Evolutionary conservation across 2,113 vertebrate species (phyloP), one percentile per base, ranked within the genome.

Genomic region (Periophthalmus modestus): DNA sequence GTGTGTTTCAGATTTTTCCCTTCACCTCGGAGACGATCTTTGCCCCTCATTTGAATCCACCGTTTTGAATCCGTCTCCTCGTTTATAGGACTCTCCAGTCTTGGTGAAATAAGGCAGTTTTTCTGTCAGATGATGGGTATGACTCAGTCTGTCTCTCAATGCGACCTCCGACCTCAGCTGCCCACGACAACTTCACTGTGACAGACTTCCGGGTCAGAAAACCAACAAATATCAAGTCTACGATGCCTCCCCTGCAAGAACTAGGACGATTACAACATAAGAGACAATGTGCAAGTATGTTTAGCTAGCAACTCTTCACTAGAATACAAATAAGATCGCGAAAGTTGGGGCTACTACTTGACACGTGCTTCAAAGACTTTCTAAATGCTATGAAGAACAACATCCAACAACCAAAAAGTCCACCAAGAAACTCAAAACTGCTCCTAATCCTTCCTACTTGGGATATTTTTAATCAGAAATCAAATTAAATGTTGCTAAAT

Each of bases 1-100:
- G 66, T 84, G 83, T 61, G 83, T 61, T 15, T 19, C 78, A 91
- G 89, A 76, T 74, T 76, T 74, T 39, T 43, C 69, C 39, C 39
- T 7, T 43, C 50, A 58, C 74, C 9, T 63, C 67, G 43, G 15
- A 43, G 16, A 28, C 46, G 33, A 63, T 18, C 4, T 36, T 15
- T 18, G 33, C 61, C 7, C 33, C 3, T 36, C 6, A 19, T 62
- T 16, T 28, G 33, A 59, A 34, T 5, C n/a, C 36, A 15, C 55
- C 10, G 16, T 55, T 50, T 21, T 7, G 23, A 33, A 13, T 12
- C 21, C 47, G 16, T 21, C 57, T 52, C 39, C 10, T 55, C 15
- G 5, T 11, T 43, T 15, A 61, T 21, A 28, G 67, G 16, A 68
- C 4, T 34, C 18, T 7, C 15, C 67, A n/a, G 3, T 39, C 43